phyloP scores from a whole-genome alignment of 2,888 invertebrate species.

The Agrotis ipsilon region DNA sequence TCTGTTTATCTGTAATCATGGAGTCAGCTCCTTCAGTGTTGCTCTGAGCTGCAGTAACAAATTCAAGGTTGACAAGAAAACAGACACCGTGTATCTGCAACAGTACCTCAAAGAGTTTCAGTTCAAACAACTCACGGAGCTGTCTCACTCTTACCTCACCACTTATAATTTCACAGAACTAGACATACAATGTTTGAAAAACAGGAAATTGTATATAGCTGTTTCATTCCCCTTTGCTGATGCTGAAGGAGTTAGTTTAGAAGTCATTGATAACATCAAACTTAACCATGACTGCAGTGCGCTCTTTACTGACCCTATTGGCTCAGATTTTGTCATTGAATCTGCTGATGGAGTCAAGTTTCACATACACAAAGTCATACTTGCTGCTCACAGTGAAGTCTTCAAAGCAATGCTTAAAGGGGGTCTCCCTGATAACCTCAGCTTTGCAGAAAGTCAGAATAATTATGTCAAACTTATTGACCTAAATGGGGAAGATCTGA shows the following conservation, averaged over 20 bases:
- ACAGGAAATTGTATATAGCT: constrained; percentile 78
- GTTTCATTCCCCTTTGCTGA: constrained; percentile 69
- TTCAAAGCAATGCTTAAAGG: constrained; percentile 88
- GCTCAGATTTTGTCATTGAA: constrained; percentile 84
- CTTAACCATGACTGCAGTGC: constrained; percentile 78
- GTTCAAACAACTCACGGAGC: constrained; percentile 67
- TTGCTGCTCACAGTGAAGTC: constrained; percentile 83
- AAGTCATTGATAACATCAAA: constrained; percentile 71
- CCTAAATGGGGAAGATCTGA: constrained; percentile 80
- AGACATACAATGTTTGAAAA: constrained; percentile 80
- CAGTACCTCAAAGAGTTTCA: constrained; percentile 69
- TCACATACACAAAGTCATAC: constrained; percentile 80
- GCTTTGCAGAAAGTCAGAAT: constrained; percentile 80
- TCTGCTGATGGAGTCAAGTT: constrained; percentile 82
- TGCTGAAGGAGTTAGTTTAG: constrained; percentile 60
- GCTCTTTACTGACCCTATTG: constrained; percentile 79
- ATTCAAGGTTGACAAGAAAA: constrained; percentile 75
- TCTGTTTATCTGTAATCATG: constrained; percentile 79
- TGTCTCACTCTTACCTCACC: constrained; percentile 68
- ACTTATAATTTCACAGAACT: constrained; percentile 80
- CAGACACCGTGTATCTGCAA: constrained; percentile 72
- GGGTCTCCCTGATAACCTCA: constrained; percentile 43
- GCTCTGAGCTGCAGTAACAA: constrained; percentile 73
- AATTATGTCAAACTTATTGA: constrained; percentile 81
- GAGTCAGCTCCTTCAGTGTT: constrained; percentile 74